phyloP scores from a whole-genome alignment of 2,888 invertebrate species.

The Idaea aversata region DNA sequence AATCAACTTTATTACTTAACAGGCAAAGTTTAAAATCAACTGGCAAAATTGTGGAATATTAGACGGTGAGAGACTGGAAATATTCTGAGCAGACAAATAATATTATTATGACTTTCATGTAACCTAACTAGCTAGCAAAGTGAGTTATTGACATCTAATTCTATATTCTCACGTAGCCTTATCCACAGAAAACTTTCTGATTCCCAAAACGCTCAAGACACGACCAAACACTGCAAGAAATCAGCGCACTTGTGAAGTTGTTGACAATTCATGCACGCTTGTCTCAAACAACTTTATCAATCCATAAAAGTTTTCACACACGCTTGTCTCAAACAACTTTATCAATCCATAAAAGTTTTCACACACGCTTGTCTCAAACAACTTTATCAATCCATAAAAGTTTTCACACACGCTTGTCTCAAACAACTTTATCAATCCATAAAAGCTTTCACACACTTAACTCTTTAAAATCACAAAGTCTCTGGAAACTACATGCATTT shows the following conservation, averaged over 20 bases:
- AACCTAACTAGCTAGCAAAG: conserved; percentile 25
- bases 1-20: conserved; percentile 37
- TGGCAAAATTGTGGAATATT: conserved; percentile 46
- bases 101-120: conserved; percentile 8
- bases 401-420: too few relatives aligned
- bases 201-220: neutral
- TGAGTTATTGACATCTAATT: neutral
- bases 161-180: neutral
- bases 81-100: conserved; percentile 33
- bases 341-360: too few relatives aligned
- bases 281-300: too few relatives aligned
- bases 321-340: too few relatives aligned
- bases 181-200: neutral
- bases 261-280: too few relatives aligned
- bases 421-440: too few relatives aligned
- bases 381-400: too few relatives aligned
- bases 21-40: conserved; percentile 44
- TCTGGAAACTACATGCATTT: too few relatives aligned
- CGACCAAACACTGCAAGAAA: neutral
- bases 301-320: too few relatives aligned
- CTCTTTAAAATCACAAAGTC: too few relatives aligned
- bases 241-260: neutral
- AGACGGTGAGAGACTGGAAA: conserved; percentile 51
- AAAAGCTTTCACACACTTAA: too few relatives aligned
- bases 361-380: too few relatives aligned